These are phyloP conservation scores for Listronotus oregonensis DNA, from an alignment of 1,140 invertebrate species.

Conservation along the genomic window DNA sequence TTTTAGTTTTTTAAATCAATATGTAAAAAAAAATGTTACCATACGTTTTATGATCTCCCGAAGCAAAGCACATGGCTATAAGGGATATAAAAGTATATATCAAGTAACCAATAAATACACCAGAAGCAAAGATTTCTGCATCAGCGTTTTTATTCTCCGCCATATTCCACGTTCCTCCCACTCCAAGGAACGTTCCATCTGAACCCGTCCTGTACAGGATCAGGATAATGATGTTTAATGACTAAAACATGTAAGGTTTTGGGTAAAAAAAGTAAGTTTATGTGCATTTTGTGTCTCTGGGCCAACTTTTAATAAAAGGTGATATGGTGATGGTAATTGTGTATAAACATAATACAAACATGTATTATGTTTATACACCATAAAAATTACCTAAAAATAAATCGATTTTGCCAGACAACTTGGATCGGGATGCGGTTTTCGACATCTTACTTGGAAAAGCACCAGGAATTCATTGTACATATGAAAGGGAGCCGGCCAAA, in stretches of 20 bases:
- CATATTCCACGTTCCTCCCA: conserved; percentile 84
- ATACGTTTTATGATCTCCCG: conserved; percentile 75
- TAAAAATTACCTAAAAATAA: too few relatives aligned
- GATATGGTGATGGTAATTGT: too few relatives aligned
- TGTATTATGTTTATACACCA: too few relatives aligned
- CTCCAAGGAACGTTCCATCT: conserved; percentile 78
- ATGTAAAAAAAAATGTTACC: conserved; percentile 29
- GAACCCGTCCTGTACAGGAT: conserved; percentile 80
- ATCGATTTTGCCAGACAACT: too few relatives aligned
- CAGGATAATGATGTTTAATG: conserved; percentile 70
- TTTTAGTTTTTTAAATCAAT: too few relatives aligned
- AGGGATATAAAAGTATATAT: conserved; percentile 77
- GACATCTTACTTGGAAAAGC: too few relatives aligned
- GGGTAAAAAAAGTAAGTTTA: too few relatives aligned
- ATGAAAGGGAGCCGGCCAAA: too few relatives aligned
- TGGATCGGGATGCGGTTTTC: too few relatives aligned
- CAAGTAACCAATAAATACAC: conserved; percentile 82
- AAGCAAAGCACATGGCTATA: conserved; percentile 73
- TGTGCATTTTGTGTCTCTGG: background rate
- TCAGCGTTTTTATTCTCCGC: conserved; percentile 85
- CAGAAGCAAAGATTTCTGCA: conserved; percentile 82
- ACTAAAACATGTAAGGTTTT: conserved; percentile 59
- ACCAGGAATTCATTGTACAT: too few relatives aligned
- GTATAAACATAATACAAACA: too few relatives aligned
- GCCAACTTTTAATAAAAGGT: background rate